Evolutionary conservation across 2,113 vertebrate genomes (phyloP).

Genomic region (Megaceryle torquata): DNA sequence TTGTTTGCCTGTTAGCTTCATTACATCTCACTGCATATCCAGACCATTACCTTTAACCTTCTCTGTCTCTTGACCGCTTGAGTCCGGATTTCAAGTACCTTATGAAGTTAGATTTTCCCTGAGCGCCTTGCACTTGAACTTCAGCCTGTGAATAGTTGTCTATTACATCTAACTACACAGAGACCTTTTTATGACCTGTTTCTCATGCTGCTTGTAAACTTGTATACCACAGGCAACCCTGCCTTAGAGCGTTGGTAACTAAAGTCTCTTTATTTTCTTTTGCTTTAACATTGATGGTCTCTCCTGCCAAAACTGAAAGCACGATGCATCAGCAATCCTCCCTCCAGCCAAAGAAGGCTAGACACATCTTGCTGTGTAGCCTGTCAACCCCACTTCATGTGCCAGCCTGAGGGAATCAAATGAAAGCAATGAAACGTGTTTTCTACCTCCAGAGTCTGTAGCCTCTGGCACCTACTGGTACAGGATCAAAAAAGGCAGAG

Average conservation of each 20-base stretch:
- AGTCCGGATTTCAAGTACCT: background rate
- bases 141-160: background rate
- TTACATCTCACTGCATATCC: background rate
- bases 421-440: background rate
- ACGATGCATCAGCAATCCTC: background rate
- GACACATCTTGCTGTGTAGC: background rate
- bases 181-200: background rate
- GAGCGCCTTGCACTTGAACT: background rate
- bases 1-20: background rate
- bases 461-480: slow-evolving; percentile 1
- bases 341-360: slow-evolving; percentile 2
- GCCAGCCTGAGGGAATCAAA: slow-evolving; percentile 24
- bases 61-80: background rate
- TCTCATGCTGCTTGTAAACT: background rate
- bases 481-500: background rate
- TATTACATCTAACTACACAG: background rate
- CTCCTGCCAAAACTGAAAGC: background rate
- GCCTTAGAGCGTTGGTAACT: background rate
- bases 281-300: background rate
- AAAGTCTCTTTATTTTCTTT: background rate
- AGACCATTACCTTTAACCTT: background rate
- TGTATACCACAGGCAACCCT: background rate
- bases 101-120: background rate
- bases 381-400: background rate
- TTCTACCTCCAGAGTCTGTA: background rate